A percentile compares a stretch with the other conserved stretches of the same genome.
phyloP scores from a whole-genome alignment of 2,113 vertebrate species.

The Eptesicus fuscus region DNA sequence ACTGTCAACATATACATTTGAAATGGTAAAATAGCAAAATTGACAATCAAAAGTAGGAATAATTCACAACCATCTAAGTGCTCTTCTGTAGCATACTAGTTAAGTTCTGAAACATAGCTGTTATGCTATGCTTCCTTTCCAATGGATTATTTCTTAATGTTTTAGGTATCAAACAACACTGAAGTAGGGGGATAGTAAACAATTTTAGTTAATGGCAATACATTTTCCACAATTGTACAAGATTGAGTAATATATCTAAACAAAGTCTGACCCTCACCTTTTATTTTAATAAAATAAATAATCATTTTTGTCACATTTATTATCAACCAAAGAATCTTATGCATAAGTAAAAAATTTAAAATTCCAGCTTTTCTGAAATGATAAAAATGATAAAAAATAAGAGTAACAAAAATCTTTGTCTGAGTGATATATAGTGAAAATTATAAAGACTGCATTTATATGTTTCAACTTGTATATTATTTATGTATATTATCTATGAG shows the following conservation, averaged over 20 bases:
- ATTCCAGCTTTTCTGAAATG: not conserved
- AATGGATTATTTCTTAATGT: not conserved
- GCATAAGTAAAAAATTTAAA: not conserved
- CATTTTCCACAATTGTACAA: not conserved
- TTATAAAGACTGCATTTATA: not conserved
- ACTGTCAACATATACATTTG: not conserved
- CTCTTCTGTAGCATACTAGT: not conserved
- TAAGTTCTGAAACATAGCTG: not conserved
- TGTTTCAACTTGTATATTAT: not conserved
- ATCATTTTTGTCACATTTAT: not conserved
- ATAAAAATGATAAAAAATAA: not conserved
- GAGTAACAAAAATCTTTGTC: not conserved
- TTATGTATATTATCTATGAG: not conserved
- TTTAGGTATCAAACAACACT: constrained; percentile 41
- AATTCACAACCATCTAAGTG: not conserved
- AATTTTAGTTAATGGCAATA: not conserved
- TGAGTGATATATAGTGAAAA: not conserved
- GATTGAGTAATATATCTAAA: not conserved
- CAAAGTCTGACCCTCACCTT: not conserved
- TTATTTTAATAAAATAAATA: not conserved
- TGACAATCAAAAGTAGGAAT: not conserved
- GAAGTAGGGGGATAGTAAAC: not conserved
- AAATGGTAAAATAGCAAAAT: not conserved
- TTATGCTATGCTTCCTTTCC: not conserved
- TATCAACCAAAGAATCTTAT: not conserved